Percentiles rank a stretch among this genome's conserved stretches.
phyloP scores from a whole-genome alignment of 2,888 invertebrate genomes.

The Hydrotaea diabolus region DNA sequence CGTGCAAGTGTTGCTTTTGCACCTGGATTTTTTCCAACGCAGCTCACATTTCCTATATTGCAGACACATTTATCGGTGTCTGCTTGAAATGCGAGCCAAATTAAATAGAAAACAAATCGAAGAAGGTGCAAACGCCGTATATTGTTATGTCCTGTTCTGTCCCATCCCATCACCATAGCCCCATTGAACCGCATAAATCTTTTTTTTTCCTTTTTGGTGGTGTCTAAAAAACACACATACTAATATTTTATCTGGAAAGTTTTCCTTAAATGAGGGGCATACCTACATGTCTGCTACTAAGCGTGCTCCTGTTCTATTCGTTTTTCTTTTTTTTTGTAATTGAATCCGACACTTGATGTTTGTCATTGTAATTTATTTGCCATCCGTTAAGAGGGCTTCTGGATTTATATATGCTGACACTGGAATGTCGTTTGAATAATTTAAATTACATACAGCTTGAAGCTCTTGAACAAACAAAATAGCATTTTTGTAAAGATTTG shows the following conservation, averaged over 20 bases:
- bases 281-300: too few species aligned
- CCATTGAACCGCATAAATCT: not conserved
- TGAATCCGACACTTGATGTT: constrained; percentile 14
- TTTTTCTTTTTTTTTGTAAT: not conserved
- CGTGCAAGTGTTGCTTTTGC: not conserved
- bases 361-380: not conserved
- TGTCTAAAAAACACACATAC: not conserved
- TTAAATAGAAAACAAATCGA: not conserved
- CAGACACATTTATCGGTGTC: not conserved
- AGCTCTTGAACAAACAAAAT: not conserved
- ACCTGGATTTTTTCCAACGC: not conserved
- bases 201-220: not conserved
- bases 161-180: not conserved
- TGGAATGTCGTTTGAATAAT: not conserved
- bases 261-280: not conserved
- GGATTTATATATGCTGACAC: too few species aligned
- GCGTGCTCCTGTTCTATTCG: too few species aligned
- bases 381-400: too few species aligned
- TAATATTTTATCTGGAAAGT: not conserved
- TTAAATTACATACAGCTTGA: not conserved
- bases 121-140: not conserved
- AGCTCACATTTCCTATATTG: not conserved
- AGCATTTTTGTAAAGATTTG: not conserved
- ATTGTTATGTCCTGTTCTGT: not conserved
- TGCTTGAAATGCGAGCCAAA: not conserved